phyloP scores from a whole-genome alignment of 2,888 invertebrate species.

The Lycocerus yunnanus region DNA sequence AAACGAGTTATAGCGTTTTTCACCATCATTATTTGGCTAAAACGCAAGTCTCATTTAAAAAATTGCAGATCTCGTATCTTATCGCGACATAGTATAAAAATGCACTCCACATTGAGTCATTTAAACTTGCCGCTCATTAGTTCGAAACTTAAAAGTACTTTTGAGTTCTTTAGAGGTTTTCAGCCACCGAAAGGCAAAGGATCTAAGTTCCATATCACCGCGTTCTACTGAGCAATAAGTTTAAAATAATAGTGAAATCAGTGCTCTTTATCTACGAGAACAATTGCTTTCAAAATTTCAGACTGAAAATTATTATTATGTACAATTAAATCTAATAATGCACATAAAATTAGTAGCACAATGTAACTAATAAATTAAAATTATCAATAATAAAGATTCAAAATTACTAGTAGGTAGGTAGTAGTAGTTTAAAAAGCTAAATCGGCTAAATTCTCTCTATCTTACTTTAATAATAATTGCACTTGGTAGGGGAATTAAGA shows the following conservation, averaged over 20 bases:
- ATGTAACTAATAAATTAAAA: neutral
- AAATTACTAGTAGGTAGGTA: too few relatives aligned
- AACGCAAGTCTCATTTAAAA: neutral
- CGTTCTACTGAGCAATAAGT: neutral
- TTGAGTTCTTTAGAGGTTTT: too few relatives aligned
- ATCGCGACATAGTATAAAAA: neutral
- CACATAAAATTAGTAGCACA: conserved; percentile 9
- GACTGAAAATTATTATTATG: neutral
- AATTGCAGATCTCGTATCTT: neutral
- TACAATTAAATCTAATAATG: neutral
- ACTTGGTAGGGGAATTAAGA: conserved; percentile 29
- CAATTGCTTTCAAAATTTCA: neutral
- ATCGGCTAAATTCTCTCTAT: neutral
- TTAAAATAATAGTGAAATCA: neutral
- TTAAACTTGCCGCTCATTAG: neutral
- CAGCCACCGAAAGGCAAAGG: too few relatives aligned
- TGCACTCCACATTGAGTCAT: neutral
- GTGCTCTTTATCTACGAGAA: neutral
- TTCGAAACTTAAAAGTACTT: neutral
- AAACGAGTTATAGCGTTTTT: neutral
- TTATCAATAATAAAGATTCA: conserved; percentile 2
- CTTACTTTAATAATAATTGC: conserved; percentile 15
- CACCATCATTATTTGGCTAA: neutral
- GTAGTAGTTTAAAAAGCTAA: neutral
- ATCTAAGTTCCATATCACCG: neutral